Evolutionary conservation across 2,888 invertebrate genomes (phyloP), one percentile per base, ranked within the genome.

Genomic region (Drepana falcataria): DNA sequence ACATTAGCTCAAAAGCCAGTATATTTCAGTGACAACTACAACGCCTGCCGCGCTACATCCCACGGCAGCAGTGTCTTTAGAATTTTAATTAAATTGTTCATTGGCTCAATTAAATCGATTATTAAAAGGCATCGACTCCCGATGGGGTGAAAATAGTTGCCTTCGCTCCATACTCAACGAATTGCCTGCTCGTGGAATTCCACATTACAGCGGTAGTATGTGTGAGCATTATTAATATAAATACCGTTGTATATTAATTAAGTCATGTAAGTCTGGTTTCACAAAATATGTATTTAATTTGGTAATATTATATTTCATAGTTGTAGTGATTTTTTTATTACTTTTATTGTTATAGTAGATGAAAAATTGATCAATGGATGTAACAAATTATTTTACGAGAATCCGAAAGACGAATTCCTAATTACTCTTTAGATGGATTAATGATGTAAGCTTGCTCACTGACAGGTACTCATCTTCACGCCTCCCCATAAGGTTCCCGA

Each of bases 41-140:
- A 61, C 81, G 64, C 60, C 65, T 66, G 63, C 69, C 65, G 69
- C 68, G 71, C 68, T 74, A 67, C 75, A 77, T 75, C 79, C 75
- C 73, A 67, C 73, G 71, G 66, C 69, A 67, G 66, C 71, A 73
- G 67, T 71, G 71, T 84, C 87, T 86, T 87, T 74, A 86, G 85
- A 85, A 87, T 85, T 86, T 87, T 87, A 87, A 87, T 87, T 85
- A 87, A 86, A 86, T 83, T 83, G 84, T 83, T 86, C 85, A 86
- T 86, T 87, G 86, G 85, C 85, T 86, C 83, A 84, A 86, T 86
- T 83, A 85, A 81, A 85, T 84, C 82, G 85, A 84, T 85, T 82
- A 84, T 83, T 81, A 79, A 79, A 81, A 78, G 68, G 65, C 9
- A 44, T 65, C 60, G 54, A 52, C 57, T 66, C 61, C 58, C 53